Base-by-base conservation (phyloP, 2,888 invertebrate genomes). In the Macaria notata region DNA sequence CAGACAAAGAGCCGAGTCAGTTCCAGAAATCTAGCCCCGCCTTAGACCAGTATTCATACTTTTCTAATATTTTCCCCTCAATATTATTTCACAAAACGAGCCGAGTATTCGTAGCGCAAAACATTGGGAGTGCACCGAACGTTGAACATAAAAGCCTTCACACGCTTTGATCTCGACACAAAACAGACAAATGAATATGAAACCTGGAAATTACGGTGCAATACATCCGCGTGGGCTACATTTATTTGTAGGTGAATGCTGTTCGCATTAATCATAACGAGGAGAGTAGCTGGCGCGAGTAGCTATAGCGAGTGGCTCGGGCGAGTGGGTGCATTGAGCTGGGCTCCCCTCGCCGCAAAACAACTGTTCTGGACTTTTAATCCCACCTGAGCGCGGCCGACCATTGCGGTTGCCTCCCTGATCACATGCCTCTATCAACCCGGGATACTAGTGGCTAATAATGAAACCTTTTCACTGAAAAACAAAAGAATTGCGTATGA, bases 281-380 rank as follows among this genome's bases (percentile, higher is more conserved):
- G 76, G 70, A 73, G 71, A 73, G 75, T 30, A n/a, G 9, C 44
- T 44, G 44, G 44, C 9, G 49, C 75, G 70, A 72, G 66, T 75
- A 77, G 75, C 30, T 52, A 8, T 49, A 49, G 57, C 52, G 48
- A 53, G 49, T 1, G 42, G 30, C 41, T 49, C 42, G 50, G 44
- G 58, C 43, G 76, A 77, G 81, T 75, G 81, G 79, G 78, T 81
- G 83, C 78, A 81, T 81, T 76, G 78, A 73, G 71, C n/a, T 29
- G 41, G 46, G 73, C 65, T 68, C 62, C 62, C 65, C 68, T 70
- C 68, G 63, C 84, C 81, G 79, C 83, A 81, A 19, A 84, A 86
- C 85, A 82, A 84, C 80, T 84, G 84, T 76, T 70, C 72, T 71
- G 79, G 84, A 83, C 81, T 88, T 88, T 88, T 88, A 88, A 88